Conservation (phyloP, 2,888 invertebrate species). For the Chrysolina oricalcia region DNA sequence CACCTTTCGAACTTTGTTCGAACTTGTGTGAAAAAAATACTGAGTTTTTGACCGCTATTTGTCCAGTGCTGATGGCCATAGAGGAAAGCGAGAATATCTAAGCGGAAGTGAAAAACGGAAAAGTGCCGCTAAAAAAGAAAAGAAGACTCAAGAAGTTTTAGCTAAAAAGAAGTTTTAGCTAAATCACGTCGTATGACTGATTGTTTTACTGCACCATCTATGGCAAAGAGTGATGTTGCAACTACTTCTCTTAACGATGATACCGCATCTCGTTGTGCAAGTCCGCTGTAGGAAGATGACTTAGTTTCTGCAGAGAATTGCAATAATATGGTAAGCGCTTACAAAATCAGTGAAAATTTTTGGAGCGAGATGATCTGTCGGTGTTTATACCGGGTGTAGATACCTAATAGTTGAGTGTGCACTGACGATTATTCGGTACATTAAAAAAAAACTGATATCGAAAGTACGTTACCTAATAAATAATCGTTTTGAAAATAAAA, state of each 20-base stretch:
- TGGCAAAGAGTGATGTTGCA: too few species aligned
- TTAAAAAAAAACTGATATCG: too few species aligned
- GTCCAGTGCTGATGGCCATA: conserved; percentile 1
- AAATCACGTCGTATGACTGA: conserved; percentile 1
- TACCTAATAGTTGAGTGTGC: background rate
- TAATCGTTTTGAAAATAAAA: background rate
- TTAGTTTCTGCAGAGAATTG: conserved; percentile 6
- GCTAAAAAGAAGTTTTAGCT: too few species aligned
- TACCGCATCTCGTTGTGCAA: too few species aligned
- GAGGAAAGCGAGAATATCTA: conserved; percentile 2
- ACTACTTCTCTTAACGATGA: too few species aligned
- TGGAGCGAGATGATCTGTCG: background rate
- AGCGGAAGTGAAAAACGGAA: conserved; percentile 1
- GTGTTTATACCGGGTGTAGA: conserved; percentile 1
- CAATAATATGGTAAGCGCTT: conserved; percentile 1
- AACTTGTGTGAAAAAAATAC: too few species aligned
- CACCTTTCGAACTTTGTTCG: too few species aligned
- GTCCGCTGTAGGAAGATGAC: too few species aligned
- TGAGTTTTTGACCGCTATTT: conserved; percentile 1
- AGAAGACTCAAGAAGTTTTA: background rate
- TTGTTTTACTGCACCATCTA: background rate
- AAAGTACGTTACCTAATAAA: background rate
- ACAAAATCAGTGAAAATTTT: background rate
- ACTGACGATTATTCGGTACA: too few species aligned
- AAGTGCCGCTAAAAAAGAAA: background rate